Evolutionary conservation across 53 echinoderm and acorn worm species (phyloP).

Genomic region (Pentamera pediparva): DNA sequence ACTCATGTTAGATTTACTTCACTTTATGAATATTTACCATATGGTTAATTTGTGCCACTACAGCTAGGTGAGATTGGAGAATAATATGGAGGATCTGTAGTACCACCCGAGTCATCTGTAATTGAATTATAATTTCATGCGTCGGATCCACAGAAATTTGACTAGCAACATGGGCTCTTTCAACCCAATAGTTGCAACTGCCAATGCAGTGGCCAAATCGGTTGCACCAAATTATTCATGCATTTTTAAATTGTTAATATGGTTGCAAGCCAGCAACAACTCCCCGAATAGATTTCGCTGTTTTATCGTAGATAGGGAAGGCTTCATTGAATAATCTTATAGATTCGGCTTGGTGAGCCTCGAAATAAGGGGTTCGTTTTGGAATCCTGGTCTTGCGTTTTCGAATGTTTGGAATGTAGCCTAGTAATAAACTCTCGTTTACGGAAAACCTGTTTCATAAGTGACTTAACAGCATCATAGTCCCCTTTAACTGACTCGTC

Average conservation of each 20-base stretch:
- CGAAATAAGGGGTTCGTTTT: slow-evolving; percentile 17
- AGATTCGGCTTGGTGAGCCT: not conserved
- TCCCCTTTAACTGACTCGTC: not conserved
- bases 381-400: slow-evolving; percentile 14
- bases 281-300: not conserved
- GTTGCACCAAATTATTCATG: slow-evolving; percentile 7
- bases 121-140: too few relatives aligned
- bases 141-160: not conserved
- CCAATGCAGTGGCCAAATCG: not conserved
- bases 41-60: too few relatives aligned
- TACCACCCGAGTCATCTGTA: too few relatives aligned
- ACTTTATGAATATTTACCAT: too few relatives aligned
- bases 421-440: not conserved
- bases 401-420: slow-evolving; percentile 6
- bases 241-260: not conserved
- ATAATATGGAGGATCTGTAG: not conserved
- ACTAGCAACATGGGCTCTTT: not conserved
- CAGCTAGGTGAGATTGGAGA: too few relatives aligned
- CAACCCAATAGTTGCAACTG: not conserved
- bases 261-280: slow-evolving; percentile 12
- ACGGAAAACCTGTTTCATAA: not conserved
- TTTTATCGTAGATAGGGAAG: not conserved
- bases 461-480: not conserved
- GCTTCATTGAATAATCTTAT: slow-evolving; percentile 11
- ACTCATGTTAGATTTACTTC: too few relatives aligned